Evolutionary conservation across 2,888 invertebrate genomes (phyloP), one percentile per base, ranked within the genome.

Genomic region (Neoitamus cyanurus): DNA sequence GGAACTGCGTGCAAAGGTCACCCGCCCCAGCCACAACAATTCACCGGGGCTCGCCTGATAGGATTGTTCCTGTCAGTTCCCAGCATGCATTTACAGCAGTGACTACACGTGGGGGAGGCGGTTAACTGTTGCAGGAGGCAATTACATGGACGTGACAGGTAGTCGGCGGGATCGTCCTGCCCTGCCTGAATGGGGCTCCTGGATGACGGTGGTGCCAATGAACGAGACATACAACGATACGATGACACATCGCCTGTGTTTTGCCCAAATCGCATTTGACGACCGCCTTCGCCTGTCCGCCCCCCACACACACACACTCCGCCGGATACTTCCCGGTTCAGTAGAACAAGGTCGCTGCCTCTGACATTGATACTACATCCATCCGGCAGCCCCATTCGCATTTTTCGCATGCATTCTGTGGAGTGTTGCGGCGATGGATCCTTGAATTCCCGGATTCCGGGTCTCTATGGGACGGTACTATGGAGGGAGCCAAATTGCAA

Each of bases 71-170:
- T 82, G 82, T 37, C 82, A 82, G 82, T 82, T 82, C 37, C 28
- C 82, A 82, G 82, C 28, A 68, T 82, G 82, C 82, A 82, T 82
- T 82, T 82, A 69, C 6, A 30, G 20, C n/a, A 5, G 48, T 20
- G 20, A 3, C 20, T 58, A 58, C 58, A 58, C 58, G 25, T 58
- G 58, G 58, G 20, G 58, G 42, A 11, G 37, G 68, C 25, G 83
- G 69, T 72, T 73, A 72, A 72, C 72, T 83, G 83, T 72, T 72
- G 72, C 83, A 83, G 83, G 73, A 83, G 83, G 83, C 83, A 72
- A 83, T 83, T 83, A 83, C 48, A 42, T 83, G 83, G 48, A 83
- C 83, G 83, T 83, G 83, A 83, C 83, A 83, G 83, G 83, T 83
- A 42, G 70, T 69, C 36, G 68, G n/a, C 48, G 77, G 9, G 42